A percentile compares a stretch with the other conserved stretches of the same genome.
Evolutionary conservation across 2,797 vertebrate species (phyloP).

Genomic region (Psittacula echo): DNA sequence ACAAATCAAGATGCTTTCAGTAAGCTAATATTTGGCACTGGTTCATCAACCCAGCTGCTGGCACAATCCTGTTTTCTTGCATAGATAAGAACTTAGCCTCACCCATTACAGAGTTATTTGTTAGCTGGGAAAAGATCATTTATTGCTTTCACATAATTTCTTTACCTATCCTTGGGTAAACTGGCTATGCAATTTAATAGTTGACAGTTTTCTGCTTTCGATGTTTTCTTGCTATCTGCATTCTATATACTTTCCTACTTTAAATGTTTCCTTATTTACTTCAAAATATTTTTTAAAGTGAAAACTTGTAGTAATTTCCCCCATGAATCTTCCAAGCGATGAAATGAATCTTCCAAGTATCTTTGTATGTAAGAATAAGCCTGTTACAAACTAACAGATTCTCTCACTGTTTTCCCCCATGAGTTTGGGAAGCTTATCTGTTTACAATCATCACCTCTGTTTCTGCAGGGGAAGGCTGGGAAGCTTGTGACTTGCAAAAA

Average conservation of each 20-base stretch:
- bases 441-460: conserved; percentile 1
- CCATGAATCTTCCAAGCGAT: not conserved
- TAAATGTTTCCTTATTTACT: not conserved
- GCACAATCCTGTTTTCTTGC: conserved; percentile 31
- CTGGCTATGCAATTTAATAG: not conserved
- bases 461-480: not conserved
- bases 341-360: not conserved
- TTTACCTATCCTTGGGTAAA: conserved; percentile 27
- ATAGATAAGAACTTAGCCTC: conserved; percentile 59
- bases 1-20: not conserved
- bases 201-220: not conserved
- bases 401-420: not conserved
- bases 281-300: not conserved
- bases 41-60: conserved; percentile 46
- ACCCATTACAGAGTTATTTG: conserved; percentile 39
- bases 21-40: conserved; percentile 11
- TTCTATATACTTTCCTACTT: not conserved
- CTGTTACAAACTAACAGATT: not conserved
- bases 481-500: not conserved
- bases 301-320: not conserved
- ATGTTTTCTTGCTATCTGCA: not conserved
- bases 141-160: conserved; percentile 58
- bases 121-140: conserved; percentile 63
- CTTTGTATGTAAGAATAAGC: not conserved
- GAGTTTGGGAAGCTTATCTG: not conserved